Evolutionary conservation across 1,140 invertebrate genomes (phyloP).

Genomic region (Oryctes rhinoceros): DNA sequence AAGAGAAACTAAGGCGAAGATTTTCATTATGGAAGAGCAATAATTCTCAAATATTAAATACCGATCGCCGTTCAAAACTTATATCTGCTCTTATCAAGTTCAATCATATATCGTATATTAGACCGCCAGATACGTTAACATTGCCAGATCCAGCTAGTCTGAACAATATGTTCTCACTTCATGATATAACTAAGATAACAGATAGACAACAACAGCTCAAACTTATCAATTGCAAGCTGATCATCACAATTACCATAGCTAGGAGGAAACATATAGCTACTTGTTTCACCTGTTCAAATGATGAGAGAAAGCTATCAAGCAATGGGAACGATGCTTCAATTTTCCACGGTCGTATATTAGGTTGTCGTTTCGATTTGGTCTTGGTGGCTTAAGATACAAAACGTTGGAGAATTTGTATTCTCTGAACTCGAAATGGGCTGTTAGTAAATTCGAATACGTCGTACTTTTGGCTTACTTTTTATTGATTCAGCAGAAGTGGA

Average conservation of each 20-base stretch:
- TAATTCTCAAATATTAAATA: conserved; percentile 73
- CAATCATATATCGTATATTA: conserved; percentile 97
- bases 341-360: no score
- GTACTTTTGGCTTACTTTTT: no score
- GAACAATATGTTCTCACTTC: conserved; percentile 77
- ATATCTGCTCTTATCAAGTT: conserved; percentile 99
- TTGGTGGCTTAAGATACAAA: no score
- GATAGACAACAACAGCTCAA: conserved; percentile 77
- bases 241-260: conserved; percentile 73
- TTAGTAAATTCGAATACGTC: no score
- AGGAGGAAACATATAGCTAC: conserved; percentile 38
- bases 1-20: conserved; percentile 74
- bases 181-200: conserved; percentile 70
- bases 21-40: conserved; percentile 89
- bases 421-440: no score
- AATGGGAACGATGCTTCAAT: no score
- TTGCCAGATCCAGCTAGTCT: conserved; percentile 68
- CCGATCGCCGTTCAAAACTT: conserved; percentile 89
- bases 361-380: no score
- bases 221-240: conserved; percentile 76
- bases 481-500: no score
- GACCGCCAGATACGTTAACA: conserved; percentile 65
- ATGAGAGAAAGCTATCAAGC: no score
- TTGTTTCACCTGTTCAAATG: no score
- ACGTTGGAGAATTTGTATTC: no score